Evolutionary conservation across 2,113 vertebrate genomes (phyloP).

Genomic region (Atherinomorus stipes): DNA sequence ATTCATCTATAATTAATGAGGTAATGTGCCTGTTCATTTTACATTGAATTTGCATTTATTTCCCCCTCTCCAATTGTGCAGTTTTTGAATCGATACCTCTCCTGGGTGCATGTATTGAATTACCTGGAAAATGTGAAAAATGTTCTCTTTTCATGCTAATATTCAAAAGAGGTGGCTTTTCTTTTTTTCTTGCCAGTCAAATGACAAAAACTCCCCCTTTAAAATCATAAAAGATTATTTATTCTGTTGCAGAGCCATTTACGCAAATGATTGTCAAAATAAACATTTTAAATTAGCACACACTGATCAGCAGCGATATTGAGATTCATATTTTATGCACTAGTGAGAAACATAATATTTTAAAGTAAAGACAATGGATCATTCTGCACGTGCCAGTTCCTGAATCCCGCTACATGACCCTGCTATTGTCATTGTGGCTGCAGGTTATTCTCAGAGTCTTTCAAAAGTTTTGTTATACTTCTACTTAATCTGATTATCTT

Average conservation of each 20-base stretch:
- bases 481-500: too few relatives aligned
- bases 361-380: too few relatives aligned
- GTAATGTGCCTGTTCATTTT: conserved; percentile 45
- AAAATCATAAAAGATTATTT: conserved; percentile 23
- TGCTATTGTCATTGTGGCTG: too few relatives aligned
- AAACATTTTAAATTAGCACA: neutral
- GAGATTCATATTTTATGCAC: neutral
- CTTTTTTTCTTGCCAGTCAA: conserved; percentile 26
- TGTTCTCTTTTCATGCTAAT: conserved; percentile 16
- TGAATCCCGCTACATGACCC: too few relatives aligned
- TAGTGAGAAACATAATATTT: too few relatives aligned
- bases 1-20: conserved; percentile 67
- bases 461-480: too few relatives aligned
- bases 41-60: conserved; percentile 57
- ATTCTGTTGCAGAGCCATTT: conserved; percentile 14
- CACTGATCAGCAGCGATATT: neutral
- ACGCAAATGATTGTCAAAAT: neutral
- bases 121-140: conserved; percentile 32
- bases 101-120: conserved; percentile 37
- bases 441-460: too few relatives aligned
- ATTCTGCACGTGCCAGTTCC: too few relatives aligned
- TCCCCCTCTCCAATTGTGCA: conserved; percentile 55
- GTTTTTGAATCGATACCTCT: conserved; percentile 50
- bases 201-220: conserved; percentile 22
- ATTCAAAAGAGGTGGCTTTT: conserved; percentile 1